Evolutionary conservation across 2,888 invertebrate genomes (phyloP).

Genomic region (Cataglyphis livida): DNA sequence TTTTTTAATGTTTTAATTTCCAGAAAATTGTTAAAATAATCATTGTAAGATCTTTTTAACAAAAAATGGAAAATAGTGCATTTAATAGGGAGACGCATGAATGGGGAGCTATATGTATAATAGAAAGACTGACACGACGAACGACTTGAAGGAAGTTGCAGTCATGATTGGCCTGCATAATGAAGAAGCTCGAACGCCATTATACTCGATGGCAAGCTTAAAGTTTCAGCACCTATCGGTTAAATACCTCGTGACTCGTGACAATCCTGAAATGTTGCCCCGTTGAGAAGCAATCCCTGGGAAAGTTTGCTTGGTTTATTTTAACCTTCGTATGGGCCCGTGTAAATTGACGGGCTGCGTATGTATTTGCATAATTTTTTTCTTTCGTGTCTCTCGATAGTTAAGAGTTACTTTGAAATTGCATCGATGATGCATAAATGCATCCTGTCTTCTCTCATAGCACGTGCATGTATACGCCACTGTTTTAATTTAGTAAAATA

Average conservation of each 20-base stretch:
- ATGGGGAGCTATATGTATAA: slow-evolving; percentile 52
- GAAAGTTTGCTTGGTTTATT: slow-evolving; percentile 50
- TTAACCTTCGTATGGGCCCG: slow-evolving; percentile 17
- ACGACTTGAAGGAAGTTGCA: slow-evolving; percentile 57
- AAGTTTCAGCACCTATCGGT: slow-evolving; percentile 45
- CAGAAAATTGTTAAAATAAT: neutral
- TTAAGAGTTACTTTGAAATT: slow-evolving; percentile 23
- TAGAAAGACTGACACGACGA: slow-evolving; percentile 51
- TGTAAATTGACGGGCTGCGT: slow-evolving; percentile 23
- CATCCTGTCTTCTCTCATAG: neutral
- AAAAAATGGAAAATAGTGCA: neutral
- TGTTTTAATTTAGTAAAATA: neutral
- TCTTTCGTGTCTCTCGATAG: slow-evolving; percentile 10
- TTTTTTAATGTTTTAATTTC: neutral
- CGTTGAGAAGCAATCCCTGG: slow-evolving; percentile 38
- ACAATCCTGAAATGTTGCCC: slow-evolving; percentile 35
- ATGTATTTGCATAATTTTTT: slow-evolving; percentile 35
- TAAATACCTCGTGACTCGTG: slow-evolving; percentile 34
- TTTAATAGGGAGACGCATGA: neutral
- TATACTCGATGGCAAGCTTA: slow-evolving; percentile 57
- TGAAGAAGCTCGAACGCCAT: slow-evolving; percentile 58
- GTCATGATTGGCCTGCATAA: slow-evolving; percentile 68
- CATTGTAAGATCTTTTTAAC: neutral
- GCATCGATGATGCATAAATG: slow-evolving; percentile 1
- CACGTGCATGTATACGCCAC: neutral